Evolutionary conservation across 1,140 invertebrate species (phyloP).

Genomic region (Trichonephila inaurata): DNA sequence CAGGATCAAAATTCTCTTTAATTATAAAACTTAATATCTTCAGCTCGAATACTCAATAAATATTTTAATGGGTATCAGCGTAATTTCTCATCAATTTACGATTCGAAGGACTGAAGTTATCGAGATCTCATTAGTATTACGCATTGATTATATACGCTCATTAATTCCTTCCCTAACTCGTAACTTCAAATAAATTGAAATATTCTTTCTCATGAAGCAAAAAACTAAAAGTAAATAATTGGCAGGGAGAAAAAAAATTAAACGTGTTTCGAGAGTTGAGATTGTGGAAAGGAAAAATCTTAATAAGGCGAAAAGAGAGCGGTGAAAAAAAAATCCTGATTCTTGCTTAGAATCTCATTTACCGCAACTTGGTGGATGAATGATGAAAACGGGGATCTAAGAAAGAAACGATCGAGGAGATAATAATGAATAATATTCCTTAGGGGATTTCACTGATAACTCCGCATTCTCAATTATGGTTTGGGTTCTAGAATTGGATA

Average conservation of each 20-base stretch:
- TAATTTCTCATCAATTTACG: constrained; percentile 34
- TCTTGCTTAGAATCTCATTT: constrained; percentile 42
- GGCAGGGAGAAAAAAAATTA: constrained; percentile 1
- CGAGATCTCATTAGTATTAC: not conserved
- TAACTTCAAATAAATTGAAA: not conserved
- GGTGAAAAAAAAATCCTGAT: not conserved
- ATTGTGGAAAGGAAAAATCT: not conserved
- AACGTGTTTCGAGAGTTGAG: not conserved
- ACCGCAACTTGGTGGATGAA: constrained; percentile 35
- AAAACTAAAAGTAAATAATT: constrained; percentile 2
- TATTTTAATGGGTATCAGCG: constrained; percentile 3
- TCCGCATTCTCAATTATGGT: constrained; percentile 38
- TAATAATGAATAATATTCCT: constrained; percentile 52
- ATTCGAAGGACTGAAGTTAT: not conserved
- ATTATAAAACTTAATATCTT: not conserved
- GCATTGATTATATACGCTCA: constrained; percentile 26
- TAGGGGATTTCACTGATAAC: constrained; percentile 37
- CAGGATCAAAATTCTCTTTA: not conserved
- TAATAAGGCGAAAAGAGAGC: not conserved
- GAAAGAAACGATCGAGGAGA: constrained; percentile 33
- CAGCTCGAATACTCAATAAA: not conserved
- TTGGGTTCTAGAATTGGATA: constrained; percentile 2
- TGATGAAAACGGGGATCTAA: constrained; percentile 24
- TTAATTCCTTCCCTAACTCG: not conserved
- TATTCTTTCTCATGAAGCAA: not conserved